Conservation (phyloP, 1,140 invertebrate genomes). For the Gonatopus flavifemur region DNA sequence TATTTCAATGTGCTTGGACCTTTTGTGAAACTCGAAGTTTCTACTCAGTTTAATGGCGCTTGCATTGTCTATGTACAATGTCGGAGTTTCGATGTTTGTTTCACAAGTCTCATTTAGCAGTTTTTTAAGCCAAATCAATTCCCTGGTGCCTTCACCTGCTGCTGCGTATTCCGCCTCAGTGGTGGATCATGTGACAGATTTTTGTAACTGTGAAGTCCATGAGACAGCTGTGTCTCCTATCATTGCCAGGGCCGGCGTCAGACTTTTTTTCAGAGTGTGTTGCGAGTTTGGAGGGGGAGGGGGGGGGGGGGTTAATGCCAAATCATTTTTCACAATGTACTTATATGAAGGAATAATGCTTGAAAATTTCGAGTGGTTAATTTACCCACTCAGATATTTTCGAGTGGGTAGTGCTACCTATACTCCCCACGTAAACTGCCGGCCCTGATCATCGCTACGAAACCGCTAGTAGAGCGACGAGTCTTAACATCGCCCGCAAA, state of each 20-base stretch:
- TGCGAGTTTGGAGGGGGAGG: too few species aligned
- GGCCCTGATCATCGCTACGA: too few species aligned
- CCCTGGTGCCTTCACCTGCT: conserved; percentile 36
- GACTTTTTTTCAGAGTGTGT: not conserved
- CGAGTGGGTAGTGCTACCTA: not conserved
- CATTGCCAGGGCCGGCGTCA: conserved; percentile 19
- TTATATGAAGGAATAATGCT: too few species aligned
- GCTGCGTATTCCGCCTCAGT: conserved; percentile 29
- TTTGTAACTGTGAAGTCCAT: conserved; percentile 27
- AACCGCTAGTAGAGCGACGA: too few species aligned
- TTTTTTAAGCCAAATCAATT: conserved; percentile 33
- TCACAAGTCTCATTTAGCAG: conserved; percentile 15
- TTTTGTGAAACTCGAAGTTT: conserved; percentile 21
- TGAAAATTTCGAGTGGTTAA: too few species aligned
- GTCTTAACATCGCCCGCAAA: too few species aligned
- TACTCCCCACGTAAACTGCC: conserved; percentile 33
- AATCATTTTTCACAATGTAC: too few species aligned
- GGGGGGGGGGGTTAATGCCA: too few species aligned
- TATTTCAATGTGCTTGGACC: conserved; percentile 37
- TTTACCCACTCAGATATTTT: too few species aligned
- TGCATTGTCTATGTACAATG: conserved; percentile 29
- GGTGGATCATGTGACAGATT: conserved; percentile 22
- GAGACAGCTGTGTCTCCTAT: conserved; percentile 13
- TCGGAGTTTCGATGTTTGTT: not conserved
- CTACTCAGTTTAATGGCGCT: conserved; percentile 28